These are phyloP conservation scores for Carcharodon carcharias DNA, from an alignment of 2,797 vertebrate genomes.

Conservation along the genomic window DNA sequence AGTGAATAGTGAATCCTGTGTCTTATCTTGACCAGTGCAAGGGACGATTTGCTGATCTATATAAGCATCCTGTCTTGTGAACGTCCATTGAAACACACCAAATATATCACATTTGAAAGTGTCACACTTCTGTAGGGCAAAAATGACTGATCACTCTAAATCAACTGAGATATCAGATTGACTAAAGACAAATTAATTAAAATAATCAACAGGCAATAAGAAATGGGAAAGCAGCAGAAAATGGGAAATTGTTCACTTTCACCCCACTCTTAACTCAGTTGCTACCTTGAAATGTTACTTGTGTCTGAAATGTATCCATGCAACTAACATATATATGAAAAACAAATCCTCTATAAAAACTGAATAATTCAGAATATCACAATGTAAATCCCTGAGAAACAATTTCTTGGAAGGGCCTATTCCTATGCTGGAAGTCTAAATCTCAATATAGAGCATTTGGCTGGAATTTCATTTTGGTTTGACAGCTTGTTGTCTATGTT, in stretches of 20 bases:
- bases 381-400: not conserved
- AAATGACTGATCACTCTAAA: not conserved
- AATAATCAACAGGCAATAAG: not conserved
- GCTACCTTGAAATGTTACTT: not conserved
- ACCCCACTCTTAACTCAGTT: not conserved
- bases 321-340: not conserved
- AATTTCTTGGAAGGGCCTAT: not conserved
- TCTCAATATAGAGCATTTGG: not conserved
- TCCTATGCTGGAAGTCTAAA: not conserved
- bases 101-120: not conserved
- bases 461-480: not conserved
- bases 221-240: not conserved
- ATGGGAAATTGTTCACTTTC: not conserved
- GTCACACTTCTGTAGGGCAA: not conserved
- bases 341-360: not conserved
- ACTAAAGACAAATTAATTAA: not conserved
- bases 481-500: not conserved
- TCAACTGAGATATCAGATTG: not conserved
- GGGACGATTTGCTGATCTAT: not conserved
- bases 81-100: not conserved
- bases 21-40: not conserved
- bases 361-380: not conserved
- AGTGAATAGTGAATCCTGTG: not conserved
- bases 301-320: not conserved
- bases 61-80: not conserved